phyloP scores from a whole-genome alignment of 2,113 vertebrate species.

The Hirundichthys speculiger region DNA sequence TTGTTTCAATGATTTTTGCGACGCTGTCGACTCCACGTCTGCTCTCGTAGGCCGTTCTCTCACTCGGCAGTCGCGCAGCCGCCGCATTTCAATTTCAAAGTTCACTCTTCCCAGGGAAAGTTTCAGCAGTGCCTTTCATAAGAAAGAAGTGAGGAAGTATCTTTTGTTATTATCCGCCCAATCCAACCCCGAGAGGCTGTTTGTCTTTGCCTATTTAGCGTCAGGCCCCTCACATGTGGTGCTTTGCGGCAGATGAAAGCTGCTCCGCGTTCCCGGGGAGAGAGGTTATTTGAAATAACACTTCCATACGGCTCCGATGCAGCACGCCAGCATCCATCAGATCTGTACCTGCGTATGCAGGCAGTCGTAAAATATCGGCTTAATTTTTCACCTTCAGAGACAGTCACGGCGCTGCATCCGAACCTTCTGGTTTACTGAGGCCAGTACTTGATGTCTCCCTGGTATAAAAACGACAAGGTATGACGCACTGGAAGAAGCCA shows the following conservation, averaged over 20 bases:
- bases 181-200: conserved; percentile 41
- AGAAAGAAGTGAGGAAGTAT: conserved; percentile 36
- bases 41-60: conserved; percentile 40
- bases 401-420: too few species aligned
- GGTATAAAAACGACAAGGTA: too few species aligned
- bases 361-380: too few species aligned
- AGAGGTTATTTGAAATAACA: conserved; percentile 11
- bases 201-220: conserved; percentile 57
- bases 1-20: conserved; percentile 69
- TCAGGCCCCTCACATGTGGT: conserved; percentile 18
- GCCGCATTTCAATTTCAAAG: conserved; percentile 69
- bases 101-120: conserved; percentile 51
- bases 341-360: too few species aligned
- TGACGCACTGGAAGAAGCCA: too few species aligned
- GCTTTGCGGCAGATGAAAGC: conserved; percentile 21
- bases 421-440: too few species aligned
- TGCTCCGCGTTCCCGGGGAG: conserved; percentile 9
- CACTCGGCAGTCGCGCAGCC: conserved; percentile 33
- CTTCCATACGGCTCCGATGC: neutral
- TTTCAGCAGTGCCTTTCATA: conserved; percentile 60
- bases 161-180: conserved; percentile 14
- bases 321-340: neutral
- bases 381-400: too few species aligned
- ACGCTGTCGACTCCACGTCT: conserved; percentile 31
- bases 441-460: too few species aligned